phyloP scores from a whole-genome alignment of 2,888 invertebrate species.

The Perizoma affinitatum region DNA sequence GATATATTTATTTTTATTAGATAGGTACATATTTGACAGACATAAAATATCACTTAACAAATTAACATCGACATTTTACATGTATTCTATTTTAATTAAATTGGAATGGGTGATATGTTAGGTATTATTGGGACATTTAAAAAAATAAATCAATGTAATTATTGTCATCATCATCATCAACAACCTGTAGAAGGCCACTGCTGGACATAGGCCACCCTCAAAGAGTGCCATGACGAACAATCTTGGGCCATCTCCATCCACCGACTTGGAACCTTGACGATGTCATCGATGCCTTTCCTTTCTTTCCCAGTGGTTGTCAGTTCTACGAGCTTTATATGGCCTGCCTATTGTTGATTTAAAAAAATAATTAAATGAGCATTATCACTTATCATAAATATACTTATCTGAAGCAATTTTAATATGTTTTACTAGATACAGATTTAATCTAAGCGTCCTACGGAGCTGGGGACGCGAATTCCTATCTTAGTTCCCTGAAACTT shows the following conservation, averaged over 20 bases:
- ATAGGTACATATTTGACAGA: conserved; percentile 32
- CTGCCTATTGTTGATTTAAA: too few relatives aligned
- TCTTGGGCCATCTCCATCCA: too few relatives aligned
- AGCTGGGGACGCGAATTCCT: conserved; percentile 64
- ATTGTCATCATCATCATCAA: neutral
- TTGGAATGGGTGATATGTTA: conserved; percentile 20
- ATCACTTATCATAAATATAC: conserved; percentile 22
- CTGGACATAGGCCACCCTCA: too few relatives aligned
- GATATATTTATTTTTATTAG: conserved; percentile 27
- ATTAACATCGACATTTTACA: conserved; percentile 41
- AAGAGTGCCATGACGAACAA: too few relatives aligned
- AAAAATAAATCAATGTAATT: conserved; percentile 24
- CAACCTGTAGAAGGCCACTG: too few relatives aligned
- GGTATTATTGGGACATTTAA: conserved; percentile 22
- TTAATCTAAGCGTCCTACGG: conserved; percentile 66
- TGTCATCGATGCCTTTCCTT: too few relatives aligned
- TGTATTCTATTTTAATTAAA: conserved; percentile 19
- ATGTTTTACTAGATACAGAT: conserved; percentile 56
- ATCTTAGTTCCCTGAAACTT: conserved; percentile 71
- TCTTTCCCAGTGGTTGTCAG: too few relatives aligned
- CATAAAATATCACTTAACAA: conserved; percentile 47
- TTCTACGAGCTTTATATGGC: too few relatives aligned
- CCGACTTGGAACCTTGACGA: too few relatives aligned
- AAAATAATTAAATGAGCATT: conserved; percentile 9
- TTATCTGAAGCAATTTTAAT: conserved; percentile 28